These are phyloP conservation scores for Xenopus laevis DNA, from an alignment of 2,113 vertebrate species.

Conservation along the genomic window DNA sequence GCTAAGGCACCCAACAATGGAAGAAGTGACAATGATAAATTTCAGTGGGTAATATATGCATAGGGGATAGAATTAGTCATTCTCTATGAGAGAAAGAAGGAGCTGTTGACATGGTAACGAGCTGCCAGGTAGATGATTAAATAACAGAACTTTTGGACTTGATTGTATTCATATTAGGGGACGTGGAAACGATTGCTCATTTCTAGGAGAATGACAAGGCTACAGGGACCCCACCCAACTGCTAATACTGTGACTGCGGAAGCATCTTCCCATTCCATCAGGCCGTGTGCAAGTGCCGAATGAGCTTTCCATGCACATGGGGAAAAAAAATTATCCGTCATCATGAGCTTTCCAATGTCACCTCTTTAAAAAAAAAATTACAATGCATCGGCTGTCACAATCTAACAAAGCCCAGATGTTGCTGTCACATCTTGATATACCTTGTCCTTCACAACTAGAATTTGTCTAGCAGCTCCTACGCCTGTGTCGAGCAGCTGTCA, in stretches of 20 bases:
- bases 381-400: slow-evolving; percentile 14
- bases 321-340: not conserved
- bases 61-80: slow-evolving; percentile 36
- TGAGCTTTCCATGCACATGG: not conserved
- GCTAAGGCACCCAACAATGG: slow-evolving; percentile 5
- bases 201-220: no score
- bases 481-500: slow-evolving; percentile 31
- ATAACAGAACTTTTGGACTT: slow-evolving; percentile 12
- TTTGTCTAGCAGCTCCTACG: not conserved
- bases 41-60: not conserved
- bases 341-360: slow-evolving; percentile 29
- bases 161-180: slow-evolving; percentile 1
- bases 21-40: slow-evolving; percentile 35
- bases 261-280: not conserved
- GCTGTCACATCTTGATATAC: slow-evolving; percentile 27
- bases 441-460: slow-evolving; percentile 24
- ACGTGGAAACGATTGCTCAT: no score
- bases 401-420: slow-evolving; percentile 28
- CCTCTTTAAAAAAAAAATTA: slow-evolving; percentile 6
- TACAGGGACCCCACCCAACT: not conserved
- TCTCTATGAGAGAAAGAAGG: slow-evolving; percentile 5
- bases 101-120: slow-evolving; percentile 37
- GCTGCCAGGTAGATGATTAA: slow-evolving; percentile 35
- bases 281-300: not conserved
- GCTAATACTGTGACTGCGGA: not conserved